Evolutionary conservation across 2,797 vertebrate genomes (phyloP).

Genomic region (Australoheros facetus): DNA sequence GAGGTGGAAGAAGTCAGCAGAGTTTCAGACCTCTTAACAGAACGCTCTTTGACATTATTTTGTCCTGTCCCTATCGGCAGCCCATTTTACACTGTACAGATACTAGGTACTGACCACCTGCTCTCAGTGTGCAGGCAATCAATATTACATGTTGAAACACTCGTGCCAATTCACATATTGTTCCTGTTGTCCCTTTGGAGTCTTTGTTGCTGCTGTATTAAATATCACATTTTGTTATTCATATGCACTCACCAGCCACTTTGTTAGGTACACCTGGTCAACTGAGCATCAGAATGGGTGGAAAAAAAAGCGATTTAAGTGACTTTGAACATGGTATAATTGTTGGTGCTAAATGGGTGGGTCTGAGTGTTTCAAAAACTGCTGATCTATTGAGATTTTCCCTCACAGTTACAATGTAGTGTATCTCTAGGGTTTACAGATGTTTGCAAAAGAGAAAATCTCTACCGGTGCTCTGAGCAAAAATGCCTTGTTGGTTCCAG

Average conservation of each 20-base stretch:
- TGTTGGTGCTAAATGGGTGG: neutral
- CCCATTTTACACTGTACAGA: neutral
- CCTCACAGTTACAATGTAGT: no score
- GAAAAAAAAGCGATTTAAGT: neutral
- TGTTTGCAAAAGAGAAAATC: neutral
- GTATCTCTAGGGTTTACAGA: no score
- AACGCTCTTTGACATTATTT: constrained; percentile 3
- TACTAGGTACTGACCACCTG: constrained; percentile 1
- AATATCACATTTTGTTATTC: neutral
- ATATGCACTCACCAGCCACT: neutral
- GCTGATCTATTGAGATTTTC: no score
- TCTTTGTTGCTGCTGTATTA: constrained; percentile 13
- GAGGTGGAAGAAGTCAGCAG: neutral
- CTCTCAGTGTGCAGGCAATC: constrained; percentile 24
- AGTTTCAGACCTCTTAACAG: constrained; percentile 22
- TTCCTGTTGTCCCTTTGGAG: neutral
- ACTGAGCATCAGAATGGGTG: neutral
- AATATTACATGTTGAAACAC: constrained; percentile 27
- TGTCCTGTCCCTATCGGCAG: constrained; percentile 6
- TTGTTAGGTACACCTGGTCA: no score
- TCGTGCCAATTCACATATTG: constrained; percentile 8
- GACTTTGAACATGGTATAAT: neutral
- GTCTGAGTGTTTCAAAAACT: neutral
- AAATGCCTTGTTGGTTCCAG: neutral
- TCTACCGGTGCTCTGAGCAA: neutral